Base-by-base conservation (phyloP, 2,113 vertebrate genomes). In the Rattus rattus region DNA sequence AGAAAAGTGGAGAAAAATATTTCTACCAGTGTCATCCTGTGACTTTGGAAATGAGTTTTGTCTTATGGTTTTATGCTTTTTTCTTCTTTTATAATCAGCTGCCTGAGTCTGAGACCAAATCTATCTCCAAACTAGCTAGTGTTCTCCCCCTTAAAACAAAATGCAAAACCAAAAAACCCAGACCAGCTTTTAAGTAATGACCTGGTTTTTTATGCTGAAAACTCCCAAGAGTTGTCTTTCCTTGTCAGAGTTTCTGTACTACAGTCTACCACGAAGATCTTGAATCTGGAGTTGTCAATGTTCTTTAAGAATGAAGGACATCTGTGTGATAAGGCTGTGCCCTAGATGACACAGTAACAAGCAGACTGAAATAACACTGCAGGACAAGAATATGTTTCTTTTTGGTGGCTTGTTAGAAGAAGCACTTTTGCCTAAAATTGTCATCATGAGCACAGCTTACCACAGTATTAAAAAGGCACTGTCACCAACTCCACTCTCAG, bases 41-140 rank as follows among this genome's bases (percentile, higher is more conserved):
- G 72, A 91, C 65, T 94, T 96, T 96, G 77, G 61, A 96, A 90
- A 98, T 39, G 84, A 94, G 69, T 96, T 94, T 65, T 69, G 61
- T 94, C 56, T 92, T 91, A 39, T 63, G n/a, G 91, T 95, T 56
- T 92, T 91, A 30, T 72, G 43, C 92, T 97, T 94, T 89, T 96
- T 94, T 94, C 88, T 98, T 92, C 96, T 20, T 92, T 16, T 85
- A 39, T 79, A 96, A 56, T 79, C 77, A 63, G 91, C 83, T 97
- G 88, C 98, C 96, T 97, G 95, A 97, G 97, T 97, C 93, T 94
- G 98, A 98, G 97, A 97, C 97, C 98, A 98, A 98, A 98, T 75
- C 28, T 92, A 92, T 98, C 97, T 96, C 98, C 94, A 98, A 98
- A 49, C 43, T 96, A 98, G 84, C 30, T 97, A 98, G 95, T 63